Evolutionary conservation across 2,797 vertebrate species (phyloP), one percentile per base, ranked within the genome.

Genomic region (Vireo griseus): DNA sequence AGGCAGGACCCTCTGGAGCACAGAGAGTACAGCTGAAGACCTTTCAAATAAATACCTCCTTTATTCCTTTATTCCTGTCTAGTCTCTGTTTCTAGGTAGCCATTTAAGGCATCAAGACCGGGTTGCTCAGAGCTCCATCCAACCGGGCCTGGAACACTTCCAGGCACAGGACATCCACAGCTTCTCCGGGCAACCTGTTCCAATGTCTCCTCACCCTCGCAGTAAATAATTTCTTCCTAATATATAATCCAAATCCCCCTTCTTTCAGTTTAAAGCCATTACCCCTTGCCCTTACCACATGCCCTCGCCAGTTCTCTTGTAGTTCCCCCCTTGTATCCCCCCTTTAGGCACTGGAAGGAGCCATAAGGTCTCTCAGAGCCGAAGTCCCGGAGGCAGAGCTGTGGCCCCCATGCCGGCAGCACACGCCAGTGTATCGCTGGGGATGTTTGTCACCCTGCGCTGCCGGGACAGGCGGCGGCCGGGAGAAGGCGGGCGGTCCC

Each of bases 371-470:
- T 62, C 42, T 67, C 61, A 24, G 42, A 45, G 66, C 69, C 58
- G 71, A 22, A 61, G 73, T 48, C 84, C 57, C 4, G 86, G n/a
- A 29, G 62, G 47, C 67, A 47, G 87, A 26, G 58, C 47, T 8
- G 67, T 5, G 75, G 11, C 7, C 25, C 14, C n/a, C 55, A 3
- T n/a, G 58, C 33, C 9, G 18, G 88, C 84, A 86, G 85, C 85
- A 3, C n/a, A 2, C 16, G 17, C 2, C 0, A 0, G 3, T 3
- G 29, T 0, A 6, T 0, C 0, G 14, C 5, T 16, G 52, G 6
- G 35, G 12, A 7, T 40, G 68, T 21, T 2, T 8, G 39, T 2
- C 55, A 1, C 5, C 39, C 54, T 4, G 29, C 33, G 7, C 54
- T 4, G 59, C 18, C 25, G 16, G 66, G 61, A 61, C 74, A 22